These are phyloP conservation scores for Thysanoteuthis rhombus DNA, from an alignment of 2,888 invertebrate species.

Conservation along the genomic window DNA sequence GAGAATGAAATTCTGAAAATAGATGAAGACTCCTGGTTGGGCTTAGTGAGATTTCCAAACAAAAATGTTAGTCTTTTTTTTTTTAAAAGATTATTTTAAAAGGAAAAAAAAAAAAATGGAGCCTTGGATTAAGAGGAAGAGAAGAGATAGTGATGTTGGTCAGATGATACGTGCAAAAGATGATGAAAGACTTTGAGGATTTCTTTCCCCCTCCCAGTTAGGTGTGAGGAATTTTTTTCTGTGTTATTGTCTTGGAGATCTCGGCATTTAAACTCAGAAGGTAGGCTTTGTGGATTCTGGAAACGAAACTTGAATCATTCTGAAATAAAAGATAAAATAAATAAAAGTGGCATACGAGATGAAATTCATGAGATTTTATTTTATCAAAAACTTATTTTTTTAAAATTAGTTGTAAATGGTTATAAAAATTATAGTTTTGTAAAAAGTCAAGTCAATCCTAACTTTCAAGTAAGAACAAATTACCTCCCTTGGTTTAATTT, in stretches of 20 bases:
- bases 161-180: too few species aligned
- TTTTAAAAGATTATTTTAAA: background rate
- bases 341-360: conserved; percentile 51
- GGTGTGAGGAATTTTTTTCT: background rate
- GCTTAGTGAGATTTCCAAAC: too few species aligned
- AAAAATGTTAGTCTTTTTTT: background rate
- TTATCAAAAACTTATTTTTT: background rate
- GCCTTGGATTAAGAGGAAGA: too few species aligned
- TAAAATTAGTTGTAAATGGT: background rate
- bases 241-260: background rate
- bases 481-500: background rate
- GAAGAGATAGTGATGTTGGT: background rate
- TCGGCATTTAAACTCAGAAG: conserved; percentile 73
- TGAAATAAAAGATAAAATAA: conserved; percentile 60
- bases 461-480: too few species aligned
- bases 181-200: too few species aligned
- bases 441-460: background rate
- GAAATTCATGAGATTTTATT: background rate
- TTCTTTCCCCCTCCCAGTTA: too few species aligned
- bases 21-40: too few species aligned
- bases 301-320: conserved; percentile 87
- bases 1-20: too few species aligned
- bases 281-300: conserved; percentile 90
- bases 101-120: background rate
- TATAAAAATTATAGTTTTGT: too few species aligned